phyloP scores from a whole-genome alignment of 2,888 invertebrate genomes.

The Abscondita cerata region DNA sequence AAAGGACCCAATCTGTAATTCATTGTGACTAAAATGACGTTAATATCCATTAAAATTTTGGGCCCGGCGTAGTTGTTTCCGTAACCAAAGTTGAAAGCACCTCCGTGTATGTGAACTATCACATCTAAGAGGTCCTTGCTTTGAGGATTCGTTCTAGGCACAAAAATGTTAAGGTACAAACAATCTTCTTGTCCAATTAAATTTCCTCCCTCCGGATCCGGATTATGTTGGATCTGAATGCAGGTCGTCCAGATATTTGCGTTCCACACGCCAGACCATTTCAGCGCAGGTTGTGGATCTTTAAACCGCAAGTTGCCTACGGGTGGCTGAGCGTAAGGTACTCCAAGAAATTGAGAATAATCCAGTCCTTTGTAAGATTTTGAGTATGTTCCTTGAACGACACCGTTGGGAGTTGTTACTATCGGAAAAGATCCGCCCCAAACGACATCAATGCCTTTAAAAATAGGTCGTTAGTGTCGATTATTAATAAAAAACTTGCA shows the following conservation, averaged over 20 bases:
- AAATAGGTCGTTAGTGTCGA: too few species aligned
- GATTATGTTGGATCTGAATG: slow-evolving; percentile 21
- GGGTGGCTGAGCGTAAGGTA: slow-evolving; percentile 28
- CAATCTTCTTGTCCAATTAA: slow-evolving; percentile 65
- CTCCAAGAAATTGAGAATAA: slow-evolving; percentile 16
- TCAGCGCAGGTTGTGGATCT: slow-evolving; percentile 29
- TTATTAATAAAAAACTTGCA: too few species aligned
- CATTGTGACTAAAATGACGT: slow-evolving; percentile 68
- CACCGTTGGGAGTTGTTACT: slow-evolving; percentile 13
- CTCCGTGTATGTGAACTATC: slow-evolving; percentile 66
- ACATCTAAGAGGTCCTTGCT: slow-evolving; percentile 61
- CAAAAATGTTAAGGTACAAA: slow-evolving; percentile 65
- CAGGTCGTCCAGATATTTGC: slow-evolving; percentile 31
- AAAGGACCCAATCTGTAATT: slow-evolving; percentile 71
- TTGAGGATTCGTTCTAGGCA: slow-evolving; percentile 57
- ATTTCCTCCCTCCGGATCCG: slow-evolving; percentile 21
- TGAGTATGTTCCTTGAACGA: slow-evolving; percentile 11
- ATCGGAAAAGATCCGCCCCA: too few species aligned
- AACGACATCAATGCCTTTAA: too few species aligned
- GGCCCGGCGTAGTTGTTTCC: slow-evolving; percentile 57
- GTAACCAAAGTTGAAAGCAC: slow-evolving; percentile 69
- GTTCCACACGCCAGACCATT: slow-evolving; percentile 36
- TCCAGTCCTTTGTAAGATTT: slow-evolving; percentile 7
- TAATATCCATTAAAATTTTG: slow-evolving; percentile 64
- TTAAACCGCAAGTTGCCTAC: slow-evolving; percentile 19